phyloP scores from a whole-genome alignment of 2,797 vertebrate species.

The Strix occidentalis region DNA sequence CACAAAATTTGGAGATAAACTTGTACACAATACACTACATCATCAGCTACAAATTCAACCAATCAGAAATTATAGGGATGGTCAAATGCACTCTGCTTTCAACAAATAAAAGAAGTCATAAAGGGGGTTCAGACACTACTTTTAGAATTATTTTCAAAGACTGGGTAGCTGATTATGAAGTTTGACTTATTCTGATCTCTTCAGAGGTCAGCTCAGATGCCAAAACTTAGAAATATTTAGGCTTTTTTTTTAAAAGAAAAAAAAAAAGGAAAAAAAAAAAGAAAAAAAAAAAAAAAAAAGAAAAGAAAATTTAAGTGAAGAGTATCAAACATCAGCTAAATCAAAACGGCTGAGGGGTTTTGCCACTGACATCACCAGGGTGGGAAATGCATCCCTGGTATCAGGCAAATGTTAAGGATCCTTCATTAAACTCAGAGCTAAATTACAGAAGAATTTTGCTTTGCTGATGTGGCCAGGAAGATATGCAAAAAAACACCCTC shows the following conservation, averaged over 20 bases:
- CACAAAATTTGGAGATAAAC: not conserved
- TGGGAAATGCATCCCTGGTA: not conserved
- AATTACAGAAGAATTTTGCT: not conserved
- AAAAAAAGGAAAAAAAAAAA: too few species aligned
- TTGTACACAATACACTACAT: not conserved
- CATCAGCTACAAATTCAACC: not conserved
- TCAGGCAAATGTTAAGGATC: not conserved
- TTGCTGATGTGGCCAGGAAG: not conserved
- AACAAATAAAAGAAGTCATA: not conserved
- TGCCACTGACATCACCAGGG: not conserved
- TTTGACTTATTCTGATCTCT: not conserved
- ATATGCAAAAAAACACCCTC: not conserved
- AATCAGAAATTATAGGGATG: not conserved
- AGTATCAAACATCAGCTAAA: not conserved
- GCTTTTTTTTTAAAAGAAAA: too few species aligned
- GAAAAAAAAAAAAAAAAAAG: too few species aligned
- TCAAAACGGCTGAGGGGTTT: not conserved
- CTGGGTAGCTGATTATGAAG: not conserved
- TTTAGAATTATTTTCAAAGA: not conserved
- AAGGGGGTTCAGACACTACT: not conserved
- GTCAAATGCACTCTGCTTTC: not conserved
- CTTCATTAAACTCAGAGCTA: not conserved
- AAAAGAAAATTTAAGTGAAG: not conserved
- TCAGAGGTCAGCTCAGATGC: not conserved
- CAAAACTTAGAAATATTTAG: not conserved